Evolutionary conservation across 2,888 invertebrate genomes (phyloP), one percentile per base, ranked within the genome.

Genomic region (Nomada goodeniana): DNA sequence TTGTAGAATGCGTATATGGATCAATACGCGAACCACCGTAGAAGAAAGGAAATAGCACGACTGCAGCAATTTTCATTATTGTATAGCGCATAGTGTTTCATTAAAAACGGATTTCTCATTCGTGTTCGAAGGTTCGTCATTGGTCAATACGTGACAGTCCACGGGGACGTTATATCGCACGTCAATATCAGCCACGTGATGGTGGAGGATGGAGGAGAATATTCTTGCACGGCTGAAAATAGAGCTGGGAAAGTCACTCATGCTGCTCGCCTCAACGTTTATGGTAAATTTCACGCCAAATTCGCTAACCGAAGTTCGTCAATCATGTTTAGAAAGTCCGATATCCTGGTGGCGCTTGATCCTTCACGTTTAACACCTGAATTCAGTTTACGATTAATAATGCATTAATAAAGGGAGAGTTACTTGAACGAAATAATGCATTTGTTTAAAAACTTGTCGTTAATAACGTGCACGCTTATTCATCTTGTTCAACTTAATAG

Each of bases 131-230:
- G 96, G 94, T 96, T 96, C 94, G 96, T 96, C 93, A 96, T 96
- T 92, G 96, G 97, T 57, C 96, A 97, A 93, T 96, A 96, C 94
- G 96, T 96, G 89, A 96, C 96, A 78, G 95, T 96, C 61, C 96
- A 97, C 90, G 97, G 97, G 75, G 97, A 97, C 94, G 97, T 97
- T 89, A 96, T 97, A 93, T 97, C 97, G 92, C 97, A 97, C 94
- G 97, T 97, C 89, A 97, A 97, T 94, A 97, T 97, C 91, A 96
- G 96, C 92, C 96, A 96, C 92, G 96, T 96, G 88, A 96, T 96
- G 95, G 96, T 96, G 67, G 96, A 97, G 94, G 97, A 97, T 91
- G 97, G 97, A 23, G 97, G 97, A 29, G 96, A 97, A 92, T 97
- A 97, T 94, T 95, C 96, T 61, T 97, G 97, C 92, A 95, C 95